phyloP scores from a whole-genome alignment of 1,140 invertebrate species.

The Scaptomyza pallida region DNA sequence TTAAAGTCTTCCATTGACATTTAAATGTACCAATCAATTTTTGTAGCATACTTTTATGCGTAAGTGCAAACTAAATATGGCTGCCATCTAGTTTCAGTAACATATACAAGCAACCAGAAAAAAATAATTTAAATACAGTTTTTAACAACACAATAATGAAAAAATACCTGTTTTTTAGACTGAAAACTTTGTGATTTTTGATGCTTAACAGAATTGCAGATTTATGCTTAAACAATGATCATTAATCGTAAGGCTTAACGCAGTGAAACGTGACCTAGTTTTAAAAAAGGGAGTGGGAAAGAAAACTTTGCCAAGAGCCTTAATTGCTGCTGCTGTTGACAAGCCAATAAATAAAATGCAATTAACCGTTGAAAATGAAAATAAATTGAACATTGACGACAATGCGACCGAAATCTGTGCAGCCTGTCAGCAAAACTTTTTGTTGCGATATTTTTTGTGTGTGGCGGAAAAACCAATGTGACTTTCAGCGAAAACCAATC shows the following conservation, averaged over 20 bases:
- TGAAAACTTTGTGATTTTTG: too few species aligned
- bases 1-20: not conserved
- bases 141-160: too few species aligned
- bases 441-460: not conserved
- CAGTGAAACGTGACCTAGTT: slow-evolving; percentile 56
- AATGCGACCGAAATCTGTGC: slow-evolving; percentile 30
- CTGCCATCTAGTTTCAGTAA: too few species aligned
- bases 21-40: not conserved
- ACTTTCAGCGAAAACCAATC: too few species aligned
- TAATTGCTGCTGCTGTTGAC: slow-evolving; percentile 74
- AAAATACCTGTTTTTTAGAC: too few species aligned
- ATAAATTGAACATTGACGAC: slow-evolving; percentile 77
- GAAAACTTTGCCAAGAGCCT: slow-evolving; percentile 26
- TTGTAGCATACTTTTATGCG: slow-evolving; percentile 21
- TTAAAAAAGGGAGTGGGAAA: not conserved
- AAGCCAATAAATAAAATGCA: slow-evolving; percentile 80
- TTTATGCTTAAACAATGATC: not conserved
- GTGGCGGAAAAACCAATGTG: too few species aligned
- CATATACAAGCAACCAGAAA: too few species aligned
- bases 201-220: not conserved
- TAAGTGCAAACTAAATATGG: too few species aligned
- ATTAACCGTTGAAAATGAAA: slow-evolving; percentile 77
- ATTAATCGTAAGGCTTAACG: slow-evolving; percentile 1
- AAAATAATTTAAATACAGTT: too few species aligned
- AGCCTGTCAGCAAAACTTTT: slow-evolving; percentile 21